Conservation (phyloP, 2,888 invertebrate genomes). For the Lepidocyrtoides sp. region DNA sequence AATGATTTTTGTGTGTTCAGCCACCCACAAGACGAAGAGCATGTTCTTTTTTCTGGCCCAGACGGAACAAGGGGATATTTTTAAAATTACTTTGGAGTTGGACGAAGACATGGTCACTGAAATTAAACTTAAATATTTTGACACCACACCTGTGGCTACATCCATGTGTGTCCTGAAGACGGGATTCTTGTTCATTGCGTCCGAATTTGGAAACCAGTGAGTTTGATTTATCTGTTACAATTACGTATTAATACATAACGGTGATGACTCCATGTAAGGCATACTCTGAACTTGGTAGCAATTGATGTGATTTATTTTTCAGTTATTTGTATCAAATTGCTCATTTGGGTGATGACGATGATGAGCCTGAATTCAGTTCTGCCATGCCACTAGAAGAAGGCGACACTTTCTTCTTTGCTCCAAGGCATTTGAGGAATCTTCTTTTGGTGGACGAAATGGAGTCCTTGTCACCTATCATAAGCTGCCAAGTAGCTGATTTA, state of each 20-base stretch:
- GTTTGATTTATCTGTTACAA: constrained; percentile 88
- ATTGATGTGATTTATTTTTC: constrained; percentile 86
- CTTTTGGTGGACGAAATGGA: constrained; percentile 99
- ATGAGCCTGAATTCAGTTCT: constrained; percentile 99
- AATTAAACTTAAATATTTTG: constrained; percentile 99
- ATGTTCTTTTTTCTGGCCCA: constrained; percentile 99
- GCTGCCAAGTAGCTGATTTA: constrained; percentile 95
- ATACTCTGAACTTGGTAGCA: constrained; percentile 51
- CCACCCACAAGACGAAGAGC: constrained; percentile 99
- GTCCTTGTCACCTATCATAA: constrained; percentile 96
- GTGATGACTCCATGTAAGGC: constrained; percentile 61
- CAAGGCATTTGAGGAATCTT: constrained; percentile 96
- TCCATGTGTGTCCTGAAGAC: constrained; percentile 99
- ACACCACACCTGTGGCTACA: constrained; percentile 98
- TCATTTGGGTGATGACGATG: constrained; percentile 99
- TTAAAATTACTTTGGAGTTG: constrained; percentile 98
- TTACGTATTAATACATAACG: too few relatives aligned
- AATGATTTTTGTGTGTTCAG: constrained; percentile 99
- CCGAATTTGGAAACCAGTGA: constrained; percentile 99
- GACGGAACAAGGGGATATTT: constrained; percentile 99
- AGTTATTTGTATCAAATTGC: constrained; percentile 99
- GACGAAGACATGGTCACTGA: constrained; percentile 99
- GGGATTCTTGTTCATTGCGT: constrained; percentile 99
- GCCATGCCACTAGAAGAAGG: constrained; percentile 99
- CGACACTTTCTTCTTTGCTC: constrained; percentile 99